A percentile compares a stretch with the other conserved stretches of the same genome.
Evolutionary conservation across 2,797 vertebrate genomes (phyloP).

Genomic region (Heterohyrax brucei): DNA sequence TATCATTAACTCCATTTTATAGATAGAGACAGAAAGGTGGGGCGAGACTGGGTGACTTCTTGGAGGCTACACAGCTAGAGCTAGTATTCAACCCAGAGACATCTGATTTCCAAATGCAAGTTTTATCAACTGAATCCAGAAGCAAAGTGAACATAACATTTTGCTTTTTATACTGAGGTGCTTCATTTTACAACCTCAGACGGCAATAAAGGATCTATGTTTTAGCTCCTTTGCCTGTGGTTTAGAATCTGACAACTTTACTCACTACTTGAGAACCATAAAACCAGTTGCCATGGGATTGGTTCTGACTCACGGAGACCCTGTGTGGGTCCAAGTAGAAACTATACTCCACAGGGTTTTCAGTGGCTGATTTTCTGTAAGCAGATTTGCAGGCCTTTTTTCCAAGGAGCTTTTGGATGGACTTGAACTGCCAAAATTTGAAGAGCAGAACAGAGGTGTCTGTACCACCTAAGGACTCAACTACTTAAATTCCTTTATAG

Average conservation of each 20-base stretch:
- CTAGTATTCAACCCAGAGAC: background rate
- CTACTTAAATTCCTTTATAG: background rate
- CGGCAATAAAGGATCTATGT: background rate
- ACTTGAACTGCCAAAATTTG: no score
- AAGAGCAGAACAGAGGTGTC: no score
- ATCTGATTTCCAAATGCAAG: background rate
- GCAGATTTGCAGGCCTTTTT: no score
- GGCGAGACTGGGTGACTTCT: background rate
- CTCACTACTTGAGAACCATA: background rate
- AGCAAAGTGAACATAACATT: background rate
- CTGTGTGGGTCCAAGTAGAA: background rate
- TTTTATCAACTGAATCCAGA: background rate
- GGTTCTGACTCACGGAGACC: background rate
- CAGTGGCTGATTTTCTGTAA: no score
- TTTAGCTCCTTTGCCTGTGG: background rate
- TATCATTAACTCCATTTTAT: background rate
- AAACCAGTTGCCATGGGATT: background rate
- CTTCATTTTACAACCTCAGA: background rate
- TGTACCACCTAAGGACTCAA: background rate
- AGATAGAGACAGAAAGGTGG: conserved; percentile 5
- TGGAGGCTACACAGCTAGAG: background rate
- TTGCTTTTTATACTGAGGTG: background rate
- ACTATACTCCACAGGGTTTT: background rate
- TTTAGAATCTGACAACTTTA: background rate
- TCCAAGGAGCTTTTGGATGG: no score